These are phyloP conservation scores for Myotis planiceps DNA, from an alignment of 2,797 vertebrate species.

Conservation along the genomic window DNA sequence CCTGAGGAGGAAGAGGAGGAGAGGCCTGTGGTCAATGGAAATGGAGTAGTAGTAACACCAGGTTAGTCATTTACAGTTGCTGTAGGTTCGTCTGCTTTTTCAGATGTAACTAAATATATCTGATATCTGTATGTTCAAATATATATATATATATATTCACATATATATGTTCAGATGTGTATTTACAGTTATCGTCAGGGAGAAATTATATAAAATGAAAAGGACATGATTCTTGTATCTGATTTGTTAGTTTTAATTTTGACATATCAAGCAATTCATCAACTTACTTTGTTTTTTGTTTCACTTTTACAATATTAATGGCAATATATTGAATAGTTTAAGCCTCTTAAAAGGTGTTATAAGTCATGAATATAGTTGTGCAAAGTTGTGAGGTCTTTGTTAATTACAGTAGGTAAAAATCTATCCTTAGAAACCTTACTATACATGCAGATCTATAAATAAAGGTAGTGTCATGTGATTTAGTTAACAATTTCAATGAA, in stretches of 20 bases:
- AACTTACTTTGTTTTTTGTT: background rate
- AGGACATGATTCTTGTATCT: background rate
- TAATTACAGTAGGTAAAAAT: background rate
- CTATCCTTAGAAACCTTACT: background rate
- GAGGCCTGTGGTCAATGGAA: constrained; percentile 95
- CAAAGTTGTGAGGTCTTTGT: background rate
- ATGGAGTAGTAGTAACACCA: constrained; percentile 94
- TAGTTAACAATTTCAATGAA: background rate
- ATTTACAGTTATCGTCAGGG: background rate
- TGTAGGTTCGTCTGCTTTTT: background rate
- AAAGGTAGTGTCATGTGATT: background rate
- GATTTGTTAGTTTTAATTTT: background rate
- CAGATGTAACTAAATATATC: background rate
- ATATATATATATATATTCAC: background rate
- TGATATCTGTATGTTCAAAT: background rate
- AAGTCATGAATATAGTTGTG: background rate
- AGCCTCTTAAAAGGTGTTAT: background rate
- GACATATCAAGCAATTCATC: background rate
- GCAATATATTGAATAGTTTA: background rate
- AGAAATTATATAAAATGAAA: background rate
- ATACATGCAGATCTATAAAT: background rate
- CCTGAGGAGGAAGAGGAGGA: constrained; percentile 97
- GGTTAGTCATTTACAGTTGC: constrained; percentile 87
- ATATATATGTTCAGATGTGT: background rate
- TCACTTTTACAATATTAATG: background rate